Base-by-base conservation (phyloP, 2,888 invertebrate genomes). In the Aspidapion aeneum region DNA sequence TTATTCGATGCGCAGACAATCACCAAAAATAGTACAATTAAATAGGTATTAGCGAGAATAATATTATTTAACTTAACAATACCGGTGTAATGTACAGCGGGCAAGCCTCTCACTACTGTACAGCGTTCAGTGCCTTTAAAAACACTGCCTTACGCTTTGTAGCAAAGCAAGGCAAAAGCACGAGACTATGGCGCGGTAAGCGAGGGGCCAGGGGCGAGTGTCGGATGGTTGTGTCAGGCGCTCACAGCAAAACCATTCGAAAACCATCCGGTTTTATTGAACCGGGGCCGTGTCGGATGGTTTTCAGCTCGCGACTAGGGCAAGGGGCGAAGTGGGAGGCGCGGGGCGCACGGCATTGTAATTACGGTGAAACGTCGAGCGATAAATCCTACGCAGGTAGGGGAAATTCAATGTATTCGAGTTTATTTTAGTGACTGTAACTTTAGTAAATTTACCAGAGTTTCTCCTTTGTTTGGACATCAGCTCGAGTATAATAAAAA, bases 131-230 rank as follows among this genome's bases (percentile, higher is more conserved):
- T 35, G 35, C 35, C 35, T 35, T 35, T 35, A 35, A 35, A 35
- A 35, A 35, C 35, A 35, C 35, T 7, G 5, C 12, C 5, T 12
- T 12, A 7, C 12, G 35, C 12, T 3, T 35, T 35, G 35, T 35
- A 35, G 35, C 35, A 12, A 35, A 35, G 35, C 35, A 35, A 35
- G 12, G 35, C 35, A 35, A 3, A 35, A 12, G 5, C 5, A 7
- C 12, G 35, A 12, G 5, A 35, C 35, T 35, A 58, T 60, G 55
- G 57, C 58, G 55, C 62, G 18, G 58, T 54, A 60, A 58, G 35
- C 57, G 64, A 57, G 61, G 63, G 63, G 64, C 22, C 51, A 55
- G 63, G 63, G 64, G 54, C 60, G 59, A 51, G 18, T 21, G 56
- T 57, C 59, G 48, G 60, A 21, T 62, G 66, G 66, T 35, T 35